Conservation (phyloP, 2,888 invertebrate species). For the Calameuta filiformis region DNA sequence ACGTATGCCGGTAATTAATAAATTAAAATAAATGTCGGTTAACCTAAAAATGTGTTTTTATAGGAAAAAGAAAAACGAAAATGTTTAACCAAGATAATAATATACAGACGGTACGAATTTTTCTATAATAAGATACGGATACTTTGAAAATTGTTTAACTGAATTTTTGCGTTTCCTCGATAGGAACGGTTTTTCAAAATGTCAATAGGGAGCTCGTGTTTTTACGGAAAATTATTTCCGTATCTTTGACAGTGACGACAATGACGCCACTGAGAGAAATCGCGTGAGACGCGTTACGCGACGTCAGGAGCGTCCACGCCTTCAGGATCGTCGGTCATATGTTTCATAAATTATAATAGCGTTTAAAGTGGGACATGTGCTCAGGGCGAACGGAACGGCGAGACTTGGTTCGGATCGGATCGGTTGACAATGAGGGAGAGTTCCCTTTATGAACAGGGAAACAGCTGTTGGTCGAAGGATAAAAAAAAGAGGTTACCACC, state of each 20-base stretch:
- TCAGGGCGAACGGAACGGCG: slow-evolving; percentile 22
- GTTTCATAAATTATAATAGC: slow-evolving; percentile 38
- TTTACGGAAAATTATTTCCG: not conserved
- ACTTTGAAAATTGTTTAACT: not conserved
- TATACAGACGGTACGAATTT: too few relatives aligned
- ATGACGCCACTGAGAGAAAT: not conserved
- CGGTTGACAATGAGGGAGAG: slow-evolving; percentile 58
- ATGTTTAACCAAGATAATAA: not conserved
- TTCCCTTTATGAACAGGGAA: slow-evolving; percentile 56
- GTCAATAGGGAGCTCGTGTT: not conserved
- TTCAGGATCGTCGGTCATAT: slow-evolving; percentile 3
- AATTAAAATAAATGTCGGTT: not conserved
- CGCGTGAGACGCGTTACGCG: not conserved
- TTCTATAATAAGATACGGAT: too few relatives aligned
- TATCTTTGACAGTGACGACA: not conserved
- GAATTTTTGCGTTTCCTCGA: not conserved
- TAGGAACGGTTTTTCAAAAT: not conserved
- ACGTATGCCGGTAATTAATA: not conserved
- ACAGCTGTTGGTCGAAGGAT: slow-evolving; percentile 61
- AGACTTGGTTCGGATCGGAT: slow-evolving; percentile 27
- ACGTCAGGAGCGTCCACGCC: not conserved
- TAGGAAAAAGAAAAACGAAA: not conserved
- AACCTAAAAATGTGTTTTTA: not conserved
- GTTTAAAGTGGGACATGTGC: slow-evolving; percentile 55
- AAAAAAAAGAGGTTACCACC: slow-evolving; percentile 61